Evolutionary conservation across 2,113 vertebrate species (phyloP), one percentile per base, ranked within the genome.

Genomic region (Scomber colias): DNA sequence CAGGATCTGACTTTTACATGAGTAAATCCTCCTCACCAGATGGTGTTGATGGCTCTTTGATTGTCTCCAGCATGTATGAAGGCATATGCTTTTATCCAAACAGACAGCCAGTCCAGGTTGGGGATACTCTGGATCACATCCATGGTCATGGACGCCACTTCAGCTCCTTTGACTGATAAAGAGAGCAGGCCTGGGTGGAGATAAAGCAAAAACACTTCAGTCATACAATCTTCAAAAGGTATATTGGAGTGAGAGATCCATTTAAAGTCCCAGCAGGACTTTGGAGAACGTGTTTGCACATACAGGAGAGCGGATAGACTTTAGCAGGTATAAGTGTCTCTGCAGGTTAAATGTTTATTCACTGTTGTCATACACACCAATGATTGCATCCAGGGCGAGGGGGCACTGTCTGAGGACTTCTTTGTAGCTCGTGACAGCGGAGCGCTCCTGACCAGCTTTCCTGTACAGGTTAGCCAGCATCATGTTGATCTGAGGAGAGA

Each of bases 51-150:
- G 3, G 98, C 98, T 88, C 98, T 95, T 0, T 97, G 96, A 85
- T 99, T 99, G 88, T 99, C 98, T 2, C 97, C 97, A 17, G 97
- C 96, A 4, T 99, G 97, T 44, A 98, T 97, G 82, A 99, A 99
- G 40, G 98, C 98, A 0, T 99, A 98, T 0, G 98, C 98, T 94
- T 99, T 99, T 90, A 99, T 99, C 98, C 98, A 99, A 57, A 98
- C 96, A 0, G 98, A 99, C 0, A 99, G 97, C 98, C 98, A 99
- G 40, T 99, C 98, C 91, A 99, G 79, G 88, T 97, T 99, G 3
- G 97, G 97, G 74, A 99, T 96, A 9, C 95, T 99, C 94, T 99
- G 98, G 84, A 99, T 99, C 27, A 99, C 94, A 21, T 99, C 99
- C 94, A 99, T 97, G 0, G 98, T 99, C 97, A 99, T 98, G 7